Evolutionary conservation across 2,113 vertebrate genomes (phyloP), one percentile per base, ranked within the genome.

Genomic region (human (Homo sapiens)): DNA sequence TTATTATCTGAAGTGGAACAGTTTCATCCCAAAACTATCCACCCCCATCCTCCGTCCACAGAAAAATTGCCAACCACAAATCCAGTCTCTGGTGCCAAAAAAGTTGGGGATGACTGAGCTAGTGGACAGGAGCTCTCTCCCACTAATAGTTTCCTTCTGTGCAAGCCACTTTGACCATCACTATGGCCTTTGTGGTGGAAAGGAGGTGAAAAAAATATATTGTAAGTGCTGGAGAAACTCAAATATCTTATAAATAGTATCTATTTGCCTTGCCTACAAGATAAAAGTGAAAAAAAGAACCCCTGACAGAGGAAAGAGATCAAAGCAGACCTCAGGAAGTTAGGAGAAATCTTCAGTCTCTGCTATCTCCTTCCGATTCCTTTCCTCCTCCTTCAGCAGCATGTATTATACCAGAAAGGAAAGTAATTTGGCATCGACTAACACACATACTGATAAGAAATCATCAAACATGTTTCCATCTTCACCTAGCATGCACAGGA

Each of bases 331-430:
- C 52, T 81, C 38, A 40, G 82, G 68, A 82, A 82, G 82, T 96
- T 90, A 92, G 52, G n/a, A 81, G 40, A 96, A 90, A 82, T 82
- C 30, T 32, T 96, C 89, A 97, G 43, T 92, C 43, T 94, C 81
- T 75, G 23, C 38, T 94, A 9, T 94, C 43, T 96, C 25, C 52
- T 92, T 50, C 4, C 6, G 27, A 45, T 92, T 93, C 73, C 48
- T 72, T 92, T 94, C 76, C 66, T 91, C 32, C 84, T 97, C 73
- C 73, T 73, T 95, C 27, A 90, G 84, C 70, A 82, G 59, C 40
- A n/a, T n/a, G 43, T 76, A 72, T 89, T 93, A 38, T 50, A 70
- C 32, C 32, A 13, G 64, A 97, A 93, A 40, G 79, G 17, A 97
- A 94, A 38, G 73, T 52, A 92, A 81, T 84, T 90, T 95, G 84